Conservation (phyloP, 2,113 vertebrate genomes). For the Tragelaphus scriptus region DNA sequence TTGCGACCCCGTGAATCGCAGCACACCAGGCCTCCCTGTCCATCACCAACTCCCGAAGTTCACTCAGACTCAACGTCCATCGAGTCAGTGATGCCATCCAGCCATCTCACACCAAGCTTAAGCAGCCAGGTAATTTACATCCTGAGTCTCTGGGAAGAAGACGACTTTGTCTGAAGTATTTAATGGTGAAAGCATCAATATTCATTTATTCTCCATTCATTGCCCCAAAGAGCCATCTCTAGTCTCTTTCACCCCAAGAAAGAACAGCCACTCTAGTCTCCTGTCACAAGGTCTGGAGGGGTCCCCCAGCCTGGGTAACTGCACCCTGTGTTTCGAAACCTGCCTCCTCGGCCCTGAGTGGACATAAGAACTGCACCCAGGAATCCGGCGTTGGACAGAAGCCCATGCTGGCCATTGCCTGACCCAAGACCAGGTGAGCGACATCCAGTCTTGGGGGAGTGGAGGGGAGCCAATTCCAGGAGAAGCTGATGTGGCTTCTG, state of each 20-base stretch:
- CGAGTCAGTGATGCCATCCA: too few relatives aligned
- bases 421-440: neutral
- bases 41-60: too few relatives aligned
- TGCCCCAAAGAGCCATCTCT: neutral
- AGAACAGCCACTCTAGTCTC: neutral
- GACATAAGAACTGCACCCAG: neutral
- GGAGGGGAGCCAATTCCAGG: neutral
- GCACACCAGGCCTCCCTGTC: too few relatives aligned
- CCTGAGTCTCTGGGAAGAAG: too few relatives aligned
- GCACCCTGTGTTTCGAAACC: neutral
- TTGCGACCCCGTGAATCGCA: too few relatives aligned
- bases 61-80: too few relatives aligned
- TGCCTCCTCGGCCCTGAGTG: neutral
- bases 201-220: neutral
- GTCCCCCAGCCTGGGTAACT: too few relatives aligned
- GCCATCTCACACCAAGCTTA: too few relatives aligned
- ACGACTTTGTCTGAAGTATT: too few relatives aligned
- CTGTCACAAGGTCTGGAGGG: neutral
- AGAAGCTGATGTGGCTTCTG: rapidly evolving
- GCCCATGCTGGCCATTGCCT: neutral
- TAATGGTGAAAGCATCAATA: neutral
- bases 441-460: neutral
- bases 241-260: neutral
- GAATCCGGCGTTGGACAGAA: neutral
- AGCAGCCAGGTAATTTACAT: too few relatives aligned